Base-by-base conservation (phyloP, 2,888 invertebrate genomes). In the Drosophila cognata region DNA sequence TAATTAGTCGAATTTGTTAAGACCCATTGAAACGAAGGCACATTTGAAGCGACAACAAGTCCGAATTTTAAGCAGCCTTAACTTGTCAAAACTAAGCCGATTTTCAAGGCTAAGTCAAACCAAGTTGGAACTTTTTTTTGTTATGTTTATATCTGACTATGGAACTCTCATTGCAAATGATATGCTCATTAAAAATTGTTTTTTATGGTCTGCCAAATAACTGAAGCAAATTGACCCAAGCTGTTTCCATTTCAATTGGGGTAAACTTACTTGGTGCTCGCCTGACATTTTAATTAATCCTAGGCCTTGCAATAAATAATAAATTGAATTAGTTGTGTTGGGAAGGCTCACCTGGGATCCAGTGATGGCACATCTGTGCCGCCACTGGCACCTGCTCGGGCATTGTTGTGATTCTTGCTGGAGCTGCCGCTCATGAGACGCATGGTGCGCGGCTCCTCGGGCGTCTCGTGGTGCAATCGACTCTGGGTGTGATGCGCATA, bases 301-400 rank as follows among this genome's bases (percentile, higher is more conserved):
- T 16, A 16, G 21, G 8, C 10, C 0, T 10, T 3, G 33, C 21
- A 21, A 33, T 21, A 28, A 46, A 8, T 33, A 21, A 53, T 21
- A 33, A 52, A 21, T 53, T 53, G 31, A 16, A 53, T 53, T 53
- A 21, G 21, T 10, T 8, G 2, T 11, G 16, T 10, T 13, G n/a
- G 51, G 16, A 6, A 7, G 64, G 91, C 93, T 92, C 83, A 93
- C 93, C 91, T 92, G 74, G 93, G 93, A 82, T 93, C 93, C 41
- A 91, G 85, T 8, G 93, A 92, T 21, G 92, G 92, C 29, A 80
- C 78, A 70, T 89, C 83, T 2, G 78, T 68, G 7, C 71, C 89
- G 21, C 70, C 80, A 38, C 18, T 62, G 0, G 61, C 36, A 48
- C 57, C 59, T 8, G 60, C 21, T 13, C 77, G 51, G 10, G 79